These are phyloP conservation scores for Psephotus haematonotus DNA, from an alignment of 2,113 vertebrate species.

Conservation along the genomic window DNA sequence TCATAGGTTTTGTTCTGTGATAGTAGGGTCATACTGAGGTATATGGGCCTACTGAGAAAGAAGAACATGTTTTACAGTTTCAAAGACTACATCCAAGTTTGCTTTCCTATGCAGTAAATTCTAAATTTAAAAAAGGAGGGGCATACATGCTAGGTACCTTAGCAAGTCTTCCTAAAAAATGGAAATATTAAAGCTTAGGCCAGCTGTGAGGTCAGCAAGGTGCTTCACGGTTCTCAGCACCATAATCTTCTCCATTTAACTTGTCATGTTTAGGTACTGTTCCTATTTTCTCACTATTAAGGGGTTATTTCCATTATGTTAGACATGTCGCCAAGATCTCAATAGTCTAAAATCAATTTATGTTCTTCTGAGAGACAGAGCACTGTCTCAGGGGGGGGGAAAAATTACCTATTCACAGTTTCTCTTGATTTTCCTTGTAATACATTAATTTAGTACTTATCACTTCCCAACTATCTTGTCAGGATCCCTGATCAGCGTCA, in stretches of 20 bases:
- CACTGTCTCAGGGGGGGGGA: neutral
- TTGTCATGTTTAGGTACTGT: constrained; percentile 53
- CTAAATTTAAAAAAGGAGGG: neutral
- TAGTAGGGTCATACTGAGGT: neutral
- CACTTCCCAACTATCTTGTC: neutral
- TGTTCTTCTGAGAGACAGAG: constrained; percentile 1
- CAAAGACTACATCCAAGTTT: neutral
- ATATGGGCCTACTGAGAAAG: neutral
- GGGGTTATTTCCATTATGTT: constrained; percentile 38
- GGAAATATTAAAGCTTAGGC: neutral
- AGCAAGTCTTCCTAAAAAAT: neutral
- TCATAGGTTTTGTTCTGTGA: neutral
- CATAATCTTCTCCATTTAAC: constrained; percentile 32
- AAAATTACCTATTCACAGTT: neutral
- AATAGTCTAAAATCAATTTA: constrained; percentile 27
- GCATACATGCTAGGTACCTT: neutral
- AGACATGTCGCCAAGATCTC: constrained; percentile 9
- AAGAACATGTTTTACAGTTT: neutral
- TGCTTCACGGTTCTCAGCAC: constrained; percentile 14
- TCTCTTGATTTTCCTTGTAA: constrained; percentile 7
- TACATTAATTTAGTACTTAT: constrained; percentile 24
- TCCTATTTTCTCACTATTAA: constrained; percentile 28
- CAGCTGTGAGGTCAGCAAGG: neutral
- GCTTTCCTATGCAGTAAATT: neutral
- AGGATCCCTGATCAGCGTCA: neutral